Base-by-base conservation (phyloP, 2,888 invertebrate genomes). In the Tryphoninae sp. region DNA sequence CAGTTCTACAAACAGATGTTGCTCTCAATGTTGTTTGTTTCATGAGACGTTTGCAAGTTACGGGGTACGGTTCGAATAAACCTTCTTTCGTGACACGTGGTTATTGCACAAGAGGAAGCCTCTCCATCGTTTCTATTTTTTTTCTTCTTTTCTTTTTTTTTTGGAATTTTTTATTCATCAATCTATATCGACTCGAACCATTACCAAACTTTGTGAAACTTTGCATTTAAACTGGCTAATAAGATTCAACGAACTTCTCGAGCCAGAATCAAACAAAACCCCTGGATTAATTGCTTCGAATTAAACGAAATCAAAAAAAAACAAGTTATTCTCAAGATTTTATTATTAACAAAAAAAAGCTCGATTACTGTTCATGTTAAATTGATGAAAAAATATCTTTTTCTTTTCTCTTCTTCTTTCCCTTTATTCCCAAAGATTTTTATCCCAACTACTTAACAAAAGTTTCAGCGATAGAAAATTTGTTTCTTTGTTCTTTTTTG, bases 1-100 rank as follows among this genome's bases (percentile, higher is more conserved):
- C 90, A 90, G 90, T 90, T 91, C 90, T 90, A 91, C 90, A 90
- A 90, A 90, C 86, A 86, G 85, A 86, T 86, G 78, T 84, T 33
- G 76, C 79, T 86, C 79, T 86, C 86, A 84, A 84, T 85, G 86
- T 33, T 33, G 33, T 84, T 84, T 76, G 55, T 74, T 73, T 86
- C 81, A 85, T 86, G 86, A 85, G 83, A 84, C 83, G 83, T 82
- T 83, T 81, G 84, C 82, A 84, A 74, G 72, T 76, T 53, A 68
- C 72, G 69, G 69, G 79, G 73, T 82, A 82, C 79, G 82, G 77
- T 76, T 81, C 78, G 82, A 81, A 76, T 75, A 78, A 64, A 78
- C 64, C 74, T 80, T 83, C 74, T 84, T 86, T 84, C 84, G 84
- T 85, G 84, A 84, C 82, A 82, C 80, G 62, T 67, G 33, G 33